A percentile compares a stretch with the other conserved stretches of the same genome.
phyloP scores from a whole-genome alignment of 1,140 invertebrate species.

The Meloidogyne chitwoodi region DNA sequence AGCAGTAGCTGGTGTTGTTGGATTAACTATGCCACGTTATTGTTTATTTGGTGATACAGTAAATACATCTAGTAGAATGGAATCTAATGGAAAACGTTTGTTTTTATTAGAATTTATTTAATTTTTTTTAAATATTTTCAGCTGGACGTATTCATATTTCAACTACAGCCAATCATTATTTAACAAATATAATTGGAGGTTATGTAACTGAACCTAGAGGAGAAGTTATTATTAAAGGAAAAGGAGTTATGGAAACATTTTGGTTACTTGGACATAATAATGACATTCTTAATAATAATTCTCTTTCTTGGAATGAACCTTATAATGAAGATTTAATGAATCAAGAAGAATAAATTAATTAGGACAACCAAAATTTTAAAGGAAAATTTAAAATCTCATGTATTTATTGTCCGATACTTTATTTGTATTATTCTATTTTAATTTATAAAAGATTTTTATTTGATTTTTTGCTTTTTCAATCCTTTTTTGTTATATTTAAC shows the following conservation, averaged over 20 bases:
- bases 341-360: background rate
- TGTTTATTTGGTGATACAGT: conserved; percentile 73
- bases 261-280: background rate
- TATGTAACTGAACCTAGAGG: conserved; percentile 53
- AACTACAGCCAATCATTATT: conserved; percentile 43
- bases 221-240: conserved; percentile 53
- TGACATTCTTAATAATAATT: background rate
- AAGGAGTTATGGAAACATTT: conserved; percentile 18
- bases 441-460: no score
- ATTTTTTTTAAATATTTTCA: no score
- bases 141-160: conserved; percentile 55
- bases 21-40: conserved; percentile 80
- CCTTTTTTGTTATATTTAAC: no score
- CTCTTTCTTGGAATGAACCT: no score
- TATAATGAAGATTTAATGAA: no score
- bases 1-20: conserved; percentile 52
- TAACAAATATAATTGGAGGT: conserved; percentile 44
- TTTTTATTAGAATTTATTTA: background rate
- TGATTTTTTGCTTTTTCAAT: no score
- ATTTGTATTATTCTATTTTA: no score
- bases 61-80: conserved; percentile 85
- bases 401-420: no score
- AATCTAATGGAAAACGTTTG: conserved; percentile 66
- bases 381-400: no score
- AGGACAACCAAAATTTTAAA: no score